These are phyloP conservation scores for Aythya baeri DNA, from an alignment of 2,113 vertebrate genomes.

Conservation along the genomic window DNA sequence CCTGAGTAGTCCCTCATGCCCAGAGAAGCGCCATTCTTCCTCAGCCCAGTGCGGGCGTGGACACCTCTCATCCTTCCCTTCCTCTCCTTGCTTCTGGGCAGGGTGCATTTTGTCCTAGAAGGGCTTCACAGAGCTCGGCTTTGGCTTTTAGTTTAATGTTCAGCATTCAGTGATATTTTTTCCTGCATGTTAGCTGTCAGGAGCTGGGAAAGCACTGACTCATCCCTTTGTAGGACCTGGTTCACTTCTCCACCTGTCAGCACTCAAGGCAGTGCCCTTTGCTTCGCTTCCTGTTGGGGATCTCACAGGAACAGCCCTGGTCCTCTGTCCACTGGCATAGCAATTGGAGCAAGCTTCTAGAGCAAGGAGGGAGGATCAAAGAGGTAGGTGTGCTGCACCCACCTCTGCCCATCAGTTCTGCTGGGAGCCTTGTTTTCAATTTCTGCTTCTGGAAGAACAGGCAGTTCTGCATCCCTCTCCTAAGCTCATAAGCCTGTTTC, in stretches of 20 bases:
- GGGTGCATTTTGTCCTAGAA: background rate
- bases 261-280: background rate
- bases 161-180: background rate
- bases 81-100: background rate
- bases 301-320: background rate
- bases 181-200: background rate
- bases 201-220: background rate
- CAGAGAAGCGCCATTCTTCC: background rate
- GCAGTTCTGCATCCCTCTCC: background rate
- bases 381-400: fast-evolving
- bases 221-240: background rate
- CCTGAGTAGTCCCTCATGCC: background rate
- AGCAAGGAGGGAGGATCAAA: background rate
- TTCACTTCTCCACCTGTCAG: background rate
- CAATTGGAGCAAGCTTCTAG: background rate
- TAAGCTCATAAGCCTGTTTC: background rate
- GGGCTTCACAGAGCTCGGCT: background rate
- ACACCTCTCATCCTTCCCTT: background rate
- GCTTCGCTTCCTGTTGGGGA: background rate
- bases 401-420: background rate
- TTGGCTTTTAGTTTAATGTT: background rate
- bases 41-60: background rate
- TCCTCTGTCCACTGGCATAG: background rate
- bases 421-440: background rate
- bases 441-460: background rate